phyloP scores from a whole-genome alignment of 1,140 invertebrate genomes.

The Probaryconus sp. region DNA sequence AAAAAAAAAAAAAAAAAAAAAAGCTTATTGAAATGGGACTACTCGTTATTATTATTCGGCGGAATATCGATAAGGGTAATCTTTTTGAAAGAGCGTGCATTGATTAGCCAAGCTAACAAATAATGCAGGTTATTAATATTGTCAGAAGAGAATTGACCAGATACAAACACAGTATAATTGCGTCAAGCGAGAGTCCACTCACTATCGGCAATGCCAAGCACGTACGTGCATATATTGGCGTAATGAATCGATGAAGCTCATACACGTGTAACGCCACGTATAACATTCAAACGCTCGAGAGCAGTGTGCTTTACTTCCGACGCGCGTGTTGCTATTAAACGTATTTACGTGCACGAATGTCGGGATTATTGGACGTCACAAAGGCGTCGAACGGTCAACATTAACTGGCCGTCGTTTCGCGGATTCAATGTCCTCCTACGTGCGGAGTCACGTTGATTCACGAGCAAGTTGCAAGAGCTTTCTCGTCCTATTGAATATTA shows the following conservation, averaged over 20 bases:
- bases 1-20: too few species aligned
- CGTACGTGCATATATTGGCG: conserved; percentile 49
- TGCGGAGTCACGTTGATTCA: conserved; percentile 38
- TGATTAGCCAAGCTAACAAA: conserved; percentile 16
- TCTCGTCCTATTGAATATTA: conserved; percentile 35
- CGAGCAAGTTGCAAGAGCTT: conserved; percentile 1
- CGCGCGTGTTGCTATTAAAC: conserved; percentile 39
- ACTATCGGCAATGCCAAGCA: conserved; percentile 38
- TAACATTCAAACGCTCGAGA: conserved; percentile 37
- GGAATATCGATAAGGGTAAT: too few species aligned
- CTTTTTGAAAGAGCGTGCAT: too few species aligned
- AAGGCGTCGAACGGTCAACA: conserved; percentile 54
- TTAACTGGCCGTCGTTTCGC: conserved; percentile 53
- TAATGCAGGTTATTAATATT: conserved; percentile 50
- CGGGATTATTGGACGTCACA: conserved; percentile 42
- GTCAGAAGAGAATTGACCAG: conserved; percentile 50
- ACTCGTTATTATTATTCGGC: too few species aligned
- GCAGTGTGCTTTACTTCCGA: conserved; percentile 40
- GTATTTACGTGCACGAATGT: conserved; percentile 47
- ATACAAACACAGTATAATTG: conserved; percentile 56
- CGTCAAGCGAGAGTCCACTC: conserved; percentile 50
- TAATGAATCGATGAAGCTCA: conserved; percentile 67
- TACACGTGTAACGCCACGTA: conserved; percentile 44
- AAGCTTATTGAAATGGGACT: too few species aligned
- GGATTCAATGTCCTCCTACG: conserved; percentile 39